phyloP scores from a whole-genome alignment of 2,113 vertebrate genomes.

The Reinhardtius hippoglossoides region DNA sequence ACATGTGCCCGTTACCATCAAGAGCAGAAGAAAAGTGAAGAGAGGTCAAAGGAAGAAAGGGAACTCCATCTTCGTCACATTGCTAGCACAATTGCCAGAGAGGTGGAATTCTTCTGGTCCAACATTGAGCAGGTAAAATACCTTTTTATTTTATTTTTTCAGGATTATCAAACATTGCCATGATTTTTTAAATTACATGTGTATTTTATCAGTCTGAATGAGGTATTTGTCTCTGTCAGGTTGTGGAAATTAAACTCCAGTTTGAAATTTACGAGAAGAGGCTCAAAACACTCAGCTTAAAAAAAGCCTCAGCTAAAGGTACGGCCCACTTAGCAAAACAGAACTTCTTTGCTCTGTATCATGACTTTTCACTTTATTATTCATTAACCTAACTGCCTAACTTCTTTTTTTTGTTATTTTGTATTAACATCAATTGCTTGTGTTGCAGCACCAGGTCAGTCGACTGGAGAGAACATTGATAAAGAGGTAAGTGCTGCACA shows the following conservation, averaged over 20 bases:
- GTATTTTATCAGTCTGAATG: background rate
- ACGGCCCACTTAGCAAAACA: conserved; percentile 22
- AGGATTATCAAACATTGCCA: background rate
- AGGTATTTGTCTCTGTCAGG: conserved; percentile 72
- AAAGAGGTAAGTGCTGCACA: conserved; percentile 72
- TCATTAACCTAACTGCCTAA: background rate
- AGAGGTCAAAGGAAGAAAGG: conserved; percentile 85
- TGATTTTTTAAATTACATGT: conserved; percentile 12
- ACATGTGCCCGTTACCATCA: conserved; percentile 91
- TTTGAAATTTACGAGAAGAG: conserved; percentile 92
- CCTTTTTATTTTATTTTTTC: background rate
- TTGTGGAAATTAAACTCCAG: conserved; percentile 93
- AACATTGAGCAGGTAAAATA: conserved; percentile 90
- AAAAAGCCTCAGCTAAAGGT: conserved; percentile 86
- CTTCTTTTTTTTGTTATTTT: background rate
- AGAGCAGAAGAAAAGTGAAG: conserved; percentile 87
- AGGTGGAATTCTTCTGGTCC: conserved; percentile 94
- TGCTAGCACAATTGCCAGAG: conserved; percentile 89
- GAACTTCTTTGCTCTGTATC: background rate
- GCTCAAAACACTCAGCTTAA: conserved; percentile 86
- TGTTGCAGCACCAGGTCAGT: conserved; percentile 73
- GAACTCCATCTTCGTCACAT: conserved; percentile 88
- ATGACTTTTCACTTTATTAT: background rate
- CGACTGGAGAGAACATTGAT: conserved; percentile 74
- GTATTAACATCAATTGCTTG: conserved; percentile 17